Percentiles rank a stretch among this genome's conserved stretches.
These are phyloP conservation scores for Eristalis intricaria DNA, from an alignment of 2,888 invertebrate species.

Conservation along the genomic window DNA sequence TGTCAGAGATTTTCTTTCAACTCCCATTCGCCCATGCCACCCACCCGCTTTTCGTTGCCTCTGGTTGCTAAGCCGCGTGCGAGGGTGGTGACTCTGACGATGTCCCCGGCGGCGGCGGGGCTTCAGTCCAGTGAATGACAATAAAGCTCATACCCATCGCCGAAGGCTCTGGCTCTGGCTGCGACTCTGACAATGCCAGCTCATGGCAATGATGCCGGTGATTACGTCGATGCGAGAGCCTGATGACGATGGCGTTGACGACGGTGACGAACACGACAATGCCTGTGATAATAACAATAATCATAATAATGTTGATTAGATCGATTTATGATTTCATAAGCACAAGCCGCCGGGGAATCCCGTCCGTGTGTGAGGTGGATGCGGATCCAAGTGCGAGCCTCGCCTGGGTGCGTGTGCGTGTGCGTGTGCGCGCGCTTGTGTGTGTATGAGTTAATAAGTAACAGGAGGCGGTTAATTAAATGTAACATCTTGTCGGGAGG, in stretches of 20 bases:
- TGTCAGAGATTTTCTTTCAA: conserved; percentile 58
- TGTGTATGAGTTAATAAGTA: conserved; percentile 57
- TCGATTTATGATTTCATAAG: conserved; percentile 71
- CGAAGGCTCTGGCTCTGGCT: conserved; percentile 9
- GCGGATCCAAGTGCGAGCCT: neutral
- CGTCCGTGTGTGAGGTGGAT: conserved; percentile 4
- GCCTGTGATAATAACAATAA: conserved; percentile 68
- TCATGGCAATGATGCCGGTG: conserved; percentile 31
- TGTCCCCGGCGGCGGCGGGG: conserved; percentile 9
- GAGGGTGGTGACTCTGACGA: conserved; percentile 1
- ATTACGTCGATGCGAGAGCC: conserved; percentile 31
- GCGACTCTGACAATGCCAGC: conserved; percentile 31
- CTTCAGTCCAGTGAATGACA: conserved; percentile 40
- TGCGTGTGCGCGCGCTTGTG: conserved; percentile 14
- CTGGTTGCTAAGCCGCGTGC: neutral
- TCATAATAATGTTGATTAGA: conserved; percentile 71
- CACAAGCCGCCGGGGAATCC: conserved; percentile 38
- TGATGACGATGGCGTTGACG: neutral
- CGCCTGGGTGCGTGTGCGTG: conserved; percentile 7
- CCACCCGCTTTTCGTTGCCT: too few relatives aligned
- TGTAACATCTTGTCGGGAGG: conserved; percentile 67
- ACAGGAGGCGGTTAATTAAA: conserved; percentile 67
- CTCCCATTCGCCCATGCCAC: neutral
- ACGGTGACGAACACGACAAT: neutral
- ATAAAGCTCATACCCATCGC: conserved; percentile 39